A percentile compares a stretch with the other conserved stretches of the same genome.
Evolutionary conservation across 1,140 invertebrate species (phyloP).

Genomic region (Zophobas atratus): DNA sequence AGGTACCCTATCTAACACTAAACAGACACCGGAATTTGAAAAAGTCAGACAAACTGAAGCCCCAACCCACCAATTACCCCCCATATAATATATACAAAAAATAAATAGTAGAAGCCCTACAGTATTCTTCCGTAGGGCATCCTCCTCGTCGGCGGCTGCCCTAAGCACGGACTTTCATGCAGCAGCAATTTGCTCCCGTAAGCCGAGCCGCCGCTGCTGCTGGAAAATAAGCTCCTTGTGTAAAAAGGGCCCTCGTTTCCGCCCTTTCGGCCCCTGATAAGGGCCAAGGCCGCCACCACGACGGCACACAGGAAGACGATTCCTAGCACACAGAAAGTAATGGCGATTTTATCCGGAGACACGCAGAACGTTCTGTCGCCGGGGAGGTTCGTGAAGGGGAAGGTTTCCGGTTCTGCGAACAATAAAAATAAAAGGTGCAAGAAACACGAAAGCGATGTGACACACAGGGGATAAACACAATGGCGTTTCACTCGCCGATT

Average conservation of each 20-base stretch:
- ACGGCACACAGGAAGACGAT: constrained; percentile 78
- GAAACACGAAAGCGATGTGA: background rate
- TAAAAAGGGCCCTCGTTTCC: constrained; percentile 59
- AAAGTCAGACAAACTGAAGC: constrained; percentile 6
- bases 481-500: no score
- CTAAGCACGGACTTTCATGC: constrained; percentile 64
- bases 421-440: constrained; percentile 11
- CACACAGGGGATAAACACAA: no score
- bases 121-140: constrained; percentile 65
- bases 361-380: constrained; percentile 79
- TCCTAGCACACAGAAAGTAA: constrained; percentile 78
- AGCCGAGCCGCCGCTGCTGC: constrained; percentile 61
- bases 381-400: constrained; percentile 66
- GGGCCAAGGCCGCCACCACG: constrained; percentile 76
- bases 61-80: constrained; percentile 21
- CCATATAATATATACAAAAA: constrained; percentile 29
- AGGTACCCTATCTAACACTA: background rate
- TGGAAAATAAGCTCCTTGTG: constrained; percentile 65
- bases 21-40: background rate
- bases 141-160: constrained; percentile 58
- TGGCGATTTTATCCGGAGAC: constrained; percentile 80
- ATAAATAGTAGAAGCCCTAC: background rate
- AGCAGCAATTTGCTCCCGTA: constrained; percentile 65
- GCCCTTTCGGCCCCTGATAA: constrained; percentile 72
- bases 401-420: constrained; percentile 58